Percentiles rank a stretch among this genome's conserved stretches.
Conservation (phyloP, 2,888 invertebrate genomes). For the Diadromus collaris region DNA sequence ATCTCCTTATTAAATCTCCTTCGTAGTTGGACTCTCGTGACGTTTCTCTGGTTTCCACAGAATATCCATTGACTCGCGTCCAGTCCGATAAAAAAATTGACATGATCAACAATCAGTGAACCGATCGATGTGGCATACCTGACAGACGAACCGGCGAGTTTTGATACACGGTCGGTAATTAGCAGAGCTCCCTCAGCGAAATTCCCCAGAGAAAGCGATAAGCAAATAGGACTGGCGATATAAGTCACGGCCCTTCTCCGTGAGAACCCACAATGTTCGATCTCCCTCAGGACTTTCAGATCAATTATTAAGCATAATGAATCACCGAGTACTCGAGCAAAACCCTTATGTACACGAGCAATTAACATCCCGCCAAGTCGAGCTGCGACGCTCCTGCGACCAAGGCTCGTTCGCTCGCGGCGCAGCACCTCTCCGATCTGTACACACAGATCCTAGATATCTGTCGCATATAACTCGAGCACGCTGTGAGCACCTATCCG, state of each 20-base stretch:
- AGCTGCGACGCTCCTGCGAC: constrained; percentile 31
- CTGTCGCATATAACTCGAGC: constrained; percentile 59
- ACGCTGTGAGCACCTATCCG: constrained; percentile 32
- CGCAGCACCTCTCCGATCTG: constrained; percentile 37
- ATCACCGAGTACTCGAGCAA: constrained; percentile 52
- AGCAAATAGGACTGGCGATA: not conserved
- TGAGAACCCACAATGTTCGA: constrained; percentile 36
- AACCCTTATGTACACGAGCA: constrained; percentile 49
- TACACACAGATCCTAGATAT: constrained; percentile 59
- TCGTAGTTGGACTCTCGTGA: not conserved
- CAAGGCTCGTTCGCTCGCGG: constrained; percentile 35
- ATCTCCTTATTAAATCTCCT: too few species aligned
- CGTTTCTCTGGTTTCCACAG: not conserved
- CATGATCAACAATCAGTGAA: not conserved
- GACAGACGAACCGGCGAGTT: not conserved
- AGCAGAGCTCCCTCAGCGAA: not conserved
- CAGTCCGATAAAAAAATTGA: not conserved
- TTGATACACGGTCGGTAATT: not conserved
- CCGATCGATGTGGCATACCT: not conserved
- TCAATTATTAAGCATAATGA: constrained; percentile 60
- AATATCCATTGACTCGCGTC: not conserved
- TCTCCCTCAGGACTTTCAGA: constrained; percentile 18
- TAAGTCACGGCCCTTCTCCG: constrained; percentile 26
- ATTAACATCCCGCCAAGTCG: constrained; percentile 51
- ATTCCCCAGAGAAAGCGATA: not conserved